These are phyloP conservation scores for Gavia stellata DNA, from an alignment of 2,113 vertebrate species.

Conservation along the genomic window DNA sequence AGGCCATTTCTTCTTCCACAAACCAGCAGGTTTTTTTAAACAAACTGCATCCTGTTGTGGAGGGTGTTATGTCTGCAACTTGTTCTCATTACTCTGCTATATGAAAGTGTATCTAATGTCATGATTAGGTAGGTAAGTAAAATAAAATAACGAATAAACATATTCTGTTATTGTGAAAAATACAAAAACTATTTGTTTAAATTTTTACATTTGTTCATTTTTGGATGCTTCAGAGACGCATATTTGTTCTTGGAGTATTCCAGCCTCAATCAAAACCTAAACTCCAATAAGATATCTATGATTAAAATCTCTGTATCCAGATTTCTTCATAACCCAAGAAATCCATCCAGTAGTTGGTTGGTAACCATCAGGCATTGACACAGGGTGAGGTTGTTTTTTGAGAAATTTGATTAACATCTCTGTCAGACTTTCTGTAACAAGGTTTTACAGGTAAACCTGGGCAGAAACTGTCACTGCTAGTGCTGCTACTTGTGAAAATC, in stretches of 20 bases:
- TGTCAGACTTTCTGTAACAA: background rate
- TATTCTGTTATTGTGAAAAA: background rate
- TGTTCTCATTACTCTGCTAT: background rate
- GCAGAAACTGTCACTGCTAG: background rate
- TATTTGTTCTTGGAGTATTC: background rate
- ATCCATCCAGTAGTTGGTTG: background rate
- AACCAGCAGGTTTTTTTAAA: background rate
- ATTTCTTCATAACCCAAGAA: background rate
- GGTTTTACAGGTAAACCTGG: background rate
- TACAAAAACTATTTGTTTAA: background rate
- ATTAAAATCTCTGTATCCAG: background rate
- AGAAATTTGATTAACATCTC: background rate
- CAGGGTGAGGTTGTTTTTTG: background rate
- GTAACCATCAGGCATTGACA: background rate
- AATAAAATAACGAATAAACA: background rate
- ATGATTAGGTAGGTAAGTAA: background rate
- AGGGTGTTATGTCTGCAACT: background rate
- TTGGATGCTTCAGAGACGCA: background rate
- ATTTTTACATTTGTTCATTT: background rate
- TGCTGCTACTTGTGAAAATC: background rate
- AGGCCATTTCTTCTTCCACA: background rate
- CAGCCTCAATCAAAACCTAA: background rate
- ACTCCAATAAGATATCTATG: background rate
- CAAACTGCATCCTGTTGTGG: background rate
- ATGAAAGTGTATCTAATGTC: background rate